Evolutionary conservation across 1,140 invertebrate species (phyloP), one percentile per base, ranked within the genome.

Genomic region (Lordiphosa stackelbergi): DNA sequence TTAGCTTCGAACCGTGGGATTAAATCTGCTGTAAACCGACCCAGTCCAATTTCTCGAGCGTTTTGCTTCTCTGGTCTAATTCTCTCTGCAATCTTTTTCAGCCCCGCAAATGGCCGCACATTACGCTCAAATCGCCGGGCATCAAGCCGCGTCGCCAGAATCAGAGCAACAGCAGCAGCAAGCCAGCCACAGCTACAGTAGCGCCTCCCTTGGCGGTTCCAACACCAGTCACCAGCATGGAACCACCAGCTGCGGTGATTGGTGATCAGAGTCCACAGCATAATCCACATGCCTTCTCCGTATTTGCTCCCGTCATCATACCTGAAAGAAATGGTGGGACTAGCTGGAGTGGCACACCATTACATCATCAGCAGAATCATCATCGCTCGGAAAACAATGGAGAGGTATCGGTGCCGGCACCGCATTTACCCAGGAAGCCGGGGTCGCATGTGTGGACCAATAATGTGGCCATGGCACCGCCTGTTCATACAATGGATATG

Each of bases 101-200:
- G 94, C 91, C 94, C 2, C 91, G 95, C 34, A 94, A 93, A 87
- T 97, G 95, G 93, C 95, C 95, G 2, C 93, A 96, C 45, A 90
- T 96, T 58, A 93, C 93, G 57, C 87, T 97, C 43, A 98, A 98
- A 88, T 96, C 94, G 42, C 96, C 95, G 0, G 96, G 97, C 36
- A 96, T 97, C 49, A 97, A 97, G 87, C 93, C 94, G 1, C 90
- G 91, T 38, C 75, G 86, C 4, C 86, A 88, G 41, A 85, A 87
- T 45, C 74, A 79, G 49, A 78, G 68, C 22, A 75, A 73, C 52
- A 85, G 65, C 52, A 87, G 69, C 52, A 81, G 38, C 43, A 87
- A 75, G 45, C 56, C 49, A 84, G 42, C 51, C 2, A 51, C 66
- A 2, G 36, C 59, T 19, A 53, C 63, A n/a, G 66, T 66, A 7